These are phyloP conservation scores for Psilanteris sp. DNA, from an alignment of 1,140 invertebrate species.

Conservation along the genomic window DNA sequence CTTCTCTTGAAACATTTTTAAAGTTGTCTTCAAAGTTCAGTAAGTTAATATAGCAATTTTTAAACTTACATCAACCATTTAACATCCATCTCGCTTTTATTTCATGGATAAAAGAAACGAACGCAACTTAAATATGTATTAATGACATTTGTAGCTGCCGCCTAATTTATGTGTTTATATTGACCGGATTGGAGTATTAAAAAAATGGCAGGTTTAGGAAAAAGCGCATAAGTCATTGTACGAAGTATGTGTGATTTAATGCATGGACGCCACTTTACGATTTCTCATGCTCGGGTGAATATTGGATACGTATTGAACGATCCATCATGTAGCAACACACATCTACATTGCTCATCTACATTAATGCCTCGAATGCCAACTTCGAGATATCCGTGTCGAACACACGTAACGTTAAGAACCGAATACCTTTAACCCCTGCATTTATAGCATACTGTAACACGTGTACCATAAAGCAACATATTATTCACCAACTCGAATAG, in stretches of 20 bases:
- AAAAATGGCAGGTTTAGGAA: constrained; percentile 1
- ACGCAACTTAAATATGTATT: too few species aligned
- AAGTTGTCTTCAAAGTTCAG: constrained; percentile 3
- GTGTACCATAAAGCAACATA: constrained; percentile 27
- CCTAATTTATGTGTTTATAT: background rate
- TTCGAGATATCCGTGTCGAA: constrained; percentile 63
- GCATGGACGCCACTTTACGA: constrained; percentile 72
- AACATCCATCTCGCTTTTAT: background rate
- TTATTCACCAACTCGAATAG: constrained; percentile 23
- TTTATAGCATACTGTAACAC: constrained; percentile 16
- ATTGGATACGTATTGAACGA: constrained; percentile 75
- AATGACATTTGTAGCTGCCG: background rate
- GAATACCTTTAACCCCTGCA: background rate
- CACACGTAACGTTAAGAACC: constrained; percentile 30
- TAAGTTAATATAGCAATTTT: constrained; percentile 20
- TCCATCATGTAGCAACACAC: constrained; percentile 74
- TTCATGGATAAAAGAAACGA: background rate
- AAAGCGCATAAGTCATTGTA: constrained; percentile 8
- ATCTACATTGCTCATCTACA: constrained; percentile 73
- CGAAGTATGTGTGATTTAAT: constrained; percentile 66
- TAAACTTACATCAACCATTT: constrained; percentile 13
- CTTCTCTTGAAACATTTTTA: constrained; percentile 21
- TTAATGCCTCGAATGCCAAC: constrained; percentile 73
- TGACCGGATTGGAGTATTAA: background rate
- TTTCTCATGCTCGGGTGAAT: constrained; percentile 71